Percentiles rank a stretch among this genome's conserved stretches.
These are phyloP conservation scores for Trididemnum clinides DNA, from an alignment of 23 tunicate species.

Conservation along the genomic window DNA sequence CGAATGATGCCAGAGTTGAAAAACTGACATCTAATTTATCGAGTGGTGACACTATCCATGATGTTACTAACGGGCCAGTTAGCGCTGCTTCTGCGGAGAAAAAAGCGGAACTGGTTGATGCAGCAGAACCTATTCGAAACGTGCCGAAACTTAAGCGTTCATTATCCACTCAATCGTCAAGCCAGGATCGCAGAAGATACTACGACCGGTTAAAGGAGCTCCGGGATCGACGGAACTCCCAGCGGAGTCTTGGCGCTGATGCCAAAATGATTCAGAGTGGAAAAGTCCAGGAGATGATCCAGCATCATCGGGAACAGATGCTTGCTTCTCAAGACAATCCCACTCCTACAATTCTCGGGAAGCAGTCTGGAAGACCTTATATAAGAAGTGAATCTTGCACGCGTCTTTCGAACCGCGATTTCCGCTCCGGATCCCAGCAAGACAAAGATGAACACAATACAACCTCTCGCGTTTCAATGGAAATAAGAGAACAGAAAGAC, in stretches of 20 bases:
- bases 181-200: slow-evolving; percentile 4
- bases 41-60: neutral
- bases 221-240: slow-evolving; percentile 42
- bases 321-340: neutral
- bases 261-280: slow-evolving; percentile 29
- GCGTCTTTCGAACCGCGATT: neutral
- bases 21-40: too few relatives aligned
- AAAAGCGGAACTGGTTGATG: neutral
- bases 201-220: slow-evolving; percentile 34
- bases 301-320: slow-evolving; percentile 36
- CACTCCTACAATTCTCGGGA: neutral
- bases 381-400: neutral
- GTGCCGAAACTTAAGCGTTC: slow-evolving; percentile 24
- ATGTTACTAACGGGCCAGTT: neutral
- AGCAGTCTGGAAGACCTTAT: neutral
- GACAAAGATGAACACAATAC: neutral
- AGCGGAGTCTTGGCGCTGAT: slow-evolving; percentile 20
- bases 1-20: neutral
- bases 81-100: too few relatives aligned
- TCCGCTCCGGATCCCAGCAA: too few relatives aligned
- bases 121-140: neutral
- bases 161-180: slow-evolving; percentile 7
- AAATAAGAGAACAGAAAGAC: neutral
- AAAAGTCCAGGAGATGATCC: slow-evolving; percentile 29
- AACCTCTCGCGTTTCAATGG: neutral